A percentile compares a stretch with the other conserved stretches of the same genome.
Conservation (phyloP, 2,888 invertebrate species). For the Celastrina argiolus region DNA sequence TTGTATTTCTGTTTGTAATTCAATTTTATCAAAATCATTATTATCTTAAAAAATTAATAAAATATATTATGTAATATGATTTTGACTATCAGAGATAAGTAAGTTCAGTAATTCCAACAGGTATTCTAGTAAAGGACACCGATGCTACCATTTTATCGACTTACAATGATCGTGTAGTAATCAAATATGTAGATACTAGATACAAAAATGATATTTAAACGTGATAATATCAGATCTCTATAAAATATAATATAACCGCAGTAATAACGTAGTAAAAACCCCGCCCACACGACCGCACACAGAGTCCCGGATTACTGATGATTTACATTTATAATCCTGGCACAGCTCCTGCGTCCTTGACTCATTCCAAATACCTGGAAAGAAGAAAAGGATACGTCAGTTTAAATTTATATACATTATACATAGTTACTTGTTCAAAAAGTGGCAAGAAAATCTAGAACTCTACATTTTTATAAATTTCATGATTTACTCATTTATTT, state of each 20-base stretch:
- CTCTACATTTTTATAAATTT: background rate
- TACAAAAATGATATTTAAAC: background rate
- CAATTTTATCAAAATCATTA: background rate
- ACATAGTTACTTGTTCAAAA: background rate
- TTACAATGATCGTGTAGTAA: background rate
- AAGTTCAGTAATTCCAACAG: background rate
- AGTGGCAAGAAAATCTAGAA: background rate
- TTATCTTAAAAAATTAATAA: background rate
- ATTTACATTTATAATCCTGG: conserved; percentile 51
- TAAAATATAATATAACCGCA: conserved; percentile 18
- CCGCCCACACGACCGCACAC: conserved; percentile 41
- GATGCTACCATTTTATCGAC: conserved; percentile 3
- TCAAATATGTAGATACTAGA: background rate
- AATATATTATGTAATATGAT: background rate
- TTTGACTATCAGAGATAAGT: background rate
- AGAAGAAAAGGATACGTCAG: conserved; percentile 25
- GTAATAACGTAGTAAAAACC: conserved; percentile 28
- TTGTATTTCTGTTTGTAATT: background rate
- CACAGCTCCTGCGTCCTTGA: conserved; percentile 29
- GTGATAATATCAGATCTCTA: background rate
- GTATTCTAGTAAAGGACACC: background rate
- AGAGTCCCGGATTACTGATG: conserved; percentile 46
- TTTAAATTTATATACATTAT: background rate
- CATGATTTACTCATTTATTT: background rate
- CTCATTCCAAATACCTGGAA: conserved; percentile 33